Evolutionary conservation across 2,797 vertebrate species (phyloP).

Genomic region (Gadopsis bispinosus): DNA sequence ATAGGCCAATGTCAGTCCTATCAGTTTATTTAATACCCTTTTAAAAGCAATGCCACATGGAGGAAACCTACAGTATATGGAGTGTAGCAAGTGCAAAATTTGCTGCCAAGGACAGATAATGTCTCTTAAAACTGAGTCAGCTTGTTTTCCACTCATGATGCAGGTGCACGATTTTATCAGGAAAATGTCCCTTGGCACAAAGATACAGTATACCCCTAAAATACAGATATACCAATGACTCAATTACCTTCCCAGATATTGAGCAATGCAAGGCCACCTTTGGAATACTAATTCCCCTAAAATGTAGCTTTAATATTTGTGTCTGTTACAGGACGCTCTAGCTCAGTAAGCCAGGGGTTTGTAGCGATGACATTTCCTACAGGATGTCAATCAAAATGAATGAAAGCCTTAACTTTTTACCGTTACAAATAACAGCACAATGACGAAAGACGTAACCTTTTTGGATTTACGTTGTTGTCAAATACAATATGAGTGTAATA

Average conservation of each 20-base stretch:
- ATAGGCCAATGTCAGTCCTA: background rate
- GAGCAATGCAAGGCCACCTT: background rate
- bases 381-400: background rate
- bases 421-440: background rate
- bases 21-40: background rate
- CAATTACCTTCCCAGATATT: conserved; percentile 1
- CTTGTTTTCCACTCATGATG: conserved; percentile 30
- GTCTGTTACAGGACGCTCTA: background rate
- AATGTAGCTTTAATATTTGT: background rate
- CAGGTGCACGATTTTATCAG: conserved; percentile 18
- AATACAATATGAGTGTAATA: background rate
- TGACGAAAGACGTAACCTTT: background rate
- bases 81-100: background rate
- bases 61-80: background rate
- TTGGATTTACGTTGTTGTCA: background rate
- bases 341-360: background rate
- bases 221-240: background rate
- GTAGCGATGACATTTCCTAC: background rate
- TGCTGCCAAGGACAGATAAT: conserved; percentile 23
- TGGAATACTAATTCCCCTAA: background rate
- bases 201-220: background rate
- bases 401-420: background rate
- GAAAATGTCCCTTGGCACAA: background rate
- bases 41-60: background rate
- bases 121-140: conserved; percentile 11